Percentiles rank a stretch among this genome's conserved stretches.
phyloP scores from a whole-genome alignment of 2,113 vertebrate genomes.

The Columbina picui region DNA sequence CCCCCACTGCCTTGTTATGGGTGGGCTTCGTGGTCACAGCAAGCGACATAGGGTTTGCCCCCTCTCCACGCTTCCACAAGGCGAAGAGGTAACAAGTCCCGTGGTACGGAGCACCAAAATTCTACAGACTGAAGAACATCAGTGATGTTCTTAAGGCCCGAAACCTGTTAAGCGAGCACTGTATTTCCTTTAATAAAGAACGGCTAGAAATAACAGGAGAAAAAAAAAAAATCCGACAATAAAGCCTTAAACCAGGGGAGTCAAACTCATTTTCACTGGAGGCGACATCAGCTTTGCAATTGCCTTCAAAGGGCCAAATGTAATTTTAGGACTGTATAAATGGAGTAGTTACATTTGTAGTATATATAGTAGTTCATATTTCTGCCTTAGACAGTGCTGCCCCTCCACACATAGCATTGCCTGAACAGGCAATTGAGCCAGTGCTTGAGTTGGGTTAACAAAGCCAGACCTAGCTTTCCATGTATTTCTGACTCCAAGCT shows the following conservation, averaged over 20 bases:
- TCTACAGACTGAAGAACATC: fast-evolving
- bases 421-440: fast-evolving
- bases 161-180: background rate
- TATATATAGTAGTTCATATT: no score
- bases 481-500: background rate
- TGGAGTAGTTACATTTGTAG: no score
- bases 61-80: fast-evolving
- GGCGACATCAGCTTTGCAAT: no score
- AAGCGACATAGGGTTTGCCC: fast-evolving
- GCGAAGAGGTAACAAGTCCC: background rate
- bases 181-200: no score
- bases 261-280: no score
- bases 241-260: background rate
- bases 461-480: background rate
- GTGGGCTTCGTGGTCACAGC: background rate
- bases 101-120: background rate
- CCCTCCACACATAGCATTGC: fast-evolving
- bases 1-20: background rate
- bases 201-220: fast-evolving
- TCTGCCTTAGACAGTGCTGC: no score
- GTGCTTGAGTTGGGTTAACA: background rate
- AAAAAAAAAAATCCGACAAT: background rate
- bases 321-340: no score
- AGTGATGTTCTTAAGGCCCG: fast-evolving
- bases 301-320: no score